Evolutionary conservation across 2,797 vertebrate species (phyloP), one percentile per base, ranked within the genome.

Genomic region (Xiphophorus birchmanni): DNA sequence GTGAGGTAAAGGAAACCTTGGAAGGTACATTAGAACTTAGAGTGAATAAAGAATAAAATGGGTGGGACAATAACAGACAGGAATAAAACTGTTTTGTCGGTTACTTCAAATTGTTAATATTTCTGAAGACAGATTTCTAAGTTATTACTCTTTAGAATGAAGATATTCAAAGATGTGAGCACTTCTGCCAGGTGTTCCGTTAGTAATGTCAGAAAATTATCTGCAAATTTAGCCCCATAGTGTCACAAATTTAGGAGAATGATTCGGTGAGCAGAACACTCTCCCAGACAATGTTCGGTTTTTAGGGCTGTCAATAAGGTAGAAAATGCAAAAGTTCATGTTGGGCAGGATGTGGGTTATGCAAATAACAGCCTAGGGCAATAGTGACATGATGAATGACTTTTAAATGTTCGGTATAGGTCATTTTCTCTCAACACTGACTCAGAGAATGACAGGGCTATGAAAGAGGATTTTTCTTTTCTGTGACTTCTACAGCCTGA

Each of bases 101-200:
- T 78, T 78, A n/a, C 54, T 1, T 2, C 26, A 75, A 50, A 48
- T 74, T 65, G 21, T 23, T 73, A 13, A 23, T 1, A 21, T 35
- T 18, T 60, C 3, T 18, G 23, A 4, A 32, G 26, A 47, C 52
- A 13, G 32, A 40, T 32, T 74, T 74, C 18, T n/a, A 78, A 75
- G 32, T 42, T 69, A 47, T 26, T 29, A 48, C 37, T n/a, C 40
- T 48, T 47, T 21, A 45, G 15, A 80, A 48, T 60, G 4, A 50
- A 73, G 48, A 50, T 44, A 35, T 7, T 35, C 4, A 45, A 15
- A 32, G n/a, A 76, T 58, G 15, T 81, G 50, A 83, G 60, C 40
- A 37, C 35, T 78, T 32, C 21, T 35, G 29, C 7, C 35, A 54
- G 48, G 11, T 56, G 29, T 42, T 29, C 13, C 1, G 11, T 48